A percentile compares a stretch with the other conserved stretches of the same genome.
phyloP scores from a whole-genome alignment of 2,888 invertebrate genomes.

The Tipula helvola region DNA sequence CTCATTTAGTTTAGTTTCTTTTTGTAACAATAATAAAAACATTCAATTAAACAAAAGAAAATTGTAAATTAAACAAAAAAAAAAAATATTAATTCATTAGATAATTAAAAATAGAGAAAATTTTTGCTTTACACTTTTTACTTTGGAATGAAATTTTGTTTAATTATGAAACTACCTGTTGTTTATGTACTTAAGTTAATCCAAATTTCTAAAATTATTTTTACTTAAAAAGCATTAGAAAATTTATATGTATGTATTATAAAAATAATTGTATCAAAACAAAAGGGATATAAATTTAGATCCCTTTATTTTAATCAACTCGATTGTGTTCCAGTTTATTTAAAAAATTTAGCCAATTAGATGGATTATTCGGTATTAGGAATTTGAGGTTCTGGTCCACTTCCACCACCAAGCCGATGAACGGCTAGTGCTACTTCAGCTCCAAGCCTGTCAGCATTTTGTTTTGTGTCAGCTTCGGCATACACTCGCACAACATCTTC shows the following conservation, averaged over 20 bases:
- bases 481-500: conserved; percentile 95
- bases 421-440: conserved; percentile 64
- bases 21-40: not conserved
- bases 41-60: not conserved
- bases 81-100: not conserved
- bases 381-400: conserved; percentile 47
- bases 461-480: conserved; percentile 74
- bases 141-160: not conserved
- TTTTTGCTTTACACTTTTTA: not conserved
- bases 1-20: not conserved
- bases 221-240: not conserved
- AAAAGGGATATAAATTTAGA: not conserved
- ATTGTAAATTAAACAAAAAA: not conserved
- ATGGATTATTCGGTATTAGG: conserved; percentile 19
- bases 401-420: conserved; percentile 65
- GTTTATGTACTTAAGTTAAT: not conserved
- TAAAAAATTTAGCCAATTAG: not conserved
- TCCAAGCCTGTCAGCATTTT: conserved; percentile 57
- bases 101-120: not conserved
- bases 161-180: not conserved
- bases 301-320: not conserved
- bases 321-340: not conserved
- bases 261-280: not conserved
- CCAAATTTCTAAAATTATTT: not conserved
- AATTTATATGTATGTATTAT: not conserved